Percentiles rank a stretch among this genome's conserved stretches.
phyloP scores from a whole-genome alignment of 23 tunicate species.

The Ciona savignyi region DNA sequence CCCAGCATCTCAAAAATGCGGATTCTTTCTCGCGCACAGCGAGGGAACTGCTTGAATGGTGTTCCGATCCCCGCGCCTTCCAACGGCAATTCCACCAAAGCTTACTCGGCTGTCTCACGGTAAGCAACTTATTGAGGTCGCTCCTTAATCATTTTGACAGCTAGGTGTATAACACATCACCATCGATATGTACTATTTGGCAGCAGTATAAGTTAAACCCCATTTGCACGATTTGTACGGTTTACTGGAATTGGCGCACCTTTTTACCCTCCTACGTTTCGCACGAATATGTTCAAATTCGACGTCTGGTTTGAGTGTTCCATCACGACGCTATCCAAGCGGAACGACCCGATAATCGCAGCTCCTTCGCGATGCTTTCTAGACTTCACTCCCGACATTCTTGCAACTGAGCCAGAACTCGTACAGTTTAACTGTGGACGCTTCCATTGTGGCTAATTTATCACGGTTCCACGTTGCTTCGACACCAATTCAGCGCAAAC shows the following conservation, averaged over 20 bases:
- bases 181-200: no score
- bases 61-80: slow-evolving; percentile 72
- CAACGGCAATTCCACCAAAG: slow-evolving; percentile 49
- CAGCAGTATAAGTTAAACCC: no score
- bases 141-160: neutral
- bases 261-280: neutral
- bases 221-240: no score
- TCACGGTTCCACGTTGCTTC: no score
- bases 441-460: no score
- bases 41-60: slow-evolving; percentile 67
- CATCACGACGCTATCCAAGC: neutral
- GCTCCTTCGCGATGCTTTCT: no score
- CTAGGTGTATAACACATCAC: neutral
- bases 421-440: no score
- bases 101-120: slow-evolving; percentile 58
- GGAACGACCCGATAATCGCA: neutral
- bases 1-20: slow-evolving; percentile 61
- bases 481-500: no score
- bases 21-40: slow-evolving; percentile 33
- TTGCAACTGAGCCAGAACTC: no score
- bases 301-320: neutral
- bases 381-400: no score
- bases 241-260: neutral
- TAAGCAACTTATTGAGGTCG: slow-evolving; percentile 2
- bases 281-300: neutral